Base-by-base conservation (phyloP, 1,140 invertebrate genomes). In the Paramacrobiotus metropolitanus region DNA sequence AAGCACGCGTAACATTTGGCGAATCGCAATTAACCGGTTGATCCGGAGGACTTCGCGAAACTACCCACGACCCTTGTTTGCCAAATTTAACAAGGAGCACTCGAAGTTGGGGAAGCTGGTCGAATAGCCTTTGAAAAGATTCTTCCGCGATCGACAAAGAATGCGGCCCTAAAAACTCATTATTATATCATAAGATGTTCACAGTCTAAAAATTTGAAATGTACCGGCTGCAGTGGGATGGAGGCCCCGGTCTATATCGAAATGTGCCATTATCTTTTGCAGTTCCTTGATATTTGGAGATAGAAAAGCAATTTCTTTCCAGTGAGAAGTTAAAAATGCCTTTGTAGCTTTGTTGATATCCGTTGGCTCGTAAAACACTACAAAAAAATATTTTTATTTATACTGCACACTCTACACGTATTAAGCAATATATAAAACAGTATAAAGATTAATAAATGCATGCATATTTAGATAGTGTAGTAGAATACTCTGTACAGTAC, bases 231-330 rank as follows among this genome's bases (percentile, higher is more conserved):
- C n/a, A n/a, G n/a, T n/a, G n/a, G n/a, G n/a, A n/a, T n/a, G n/a
- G n/a, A n/a, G n/a, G n/a, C n/a, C n/a, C n/a, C n/a, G n/a, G n/a
- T n/a, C n/a, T n/a, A n/a, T n/a, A n/a, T n/a, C n/a, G n/a, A n/a
- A n/a, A n/a, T n/a, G n/a, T n/a, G n/a, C n/a, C n/a, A n/a, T n/a
- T n/a, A 40, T 40, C 9, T n/a, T 40, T n/a, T 40, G 9, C 34
- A 62, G 62, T 60, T 62, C 62, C 4, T 62, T 62, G 2, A 62
- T 2, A 29, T 62, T 62, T 62, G 62, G 62, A 3, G 62, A 62
- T 9, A 62, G 30, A 28, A 29, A 62, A 9, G 18, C 24, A 15
- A 62, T 15, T 21, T 15, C 21, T 30, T 31, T 2, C 62, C 62
- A 62, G 3, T 24, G 18, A 30, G 2, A 4, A 9, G 62, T 28